Percentiles rank a stretch among this genome's conserved stretches.
These are phyloP conservation scores for Sapajus apella DNA, from an alignment of 2,113 vertebrate genomes.

Conservation along the genomic window DNA sequence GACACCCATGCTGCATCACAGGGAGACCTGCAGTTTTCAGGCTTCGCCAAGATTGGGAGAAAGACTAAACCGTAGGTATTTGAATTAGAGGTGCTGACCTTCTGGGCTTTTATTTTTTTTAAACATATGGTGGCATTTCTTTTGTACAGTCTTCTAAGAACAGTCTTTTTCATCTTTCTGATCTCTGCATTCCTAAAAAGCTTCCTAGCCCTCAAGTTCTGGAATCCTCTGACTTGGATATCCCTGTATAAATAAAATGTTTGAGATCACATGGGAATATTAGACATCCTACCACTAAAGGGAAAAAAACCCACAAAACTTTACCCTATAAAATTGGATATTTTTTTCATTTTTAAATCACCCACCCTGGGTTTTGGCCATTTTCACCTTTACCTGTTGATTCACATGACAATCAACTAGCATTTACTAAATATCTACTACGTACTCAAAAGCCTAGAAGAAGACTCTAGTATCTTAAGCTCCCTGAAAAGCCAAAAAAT, in stretches of 20 bases:
- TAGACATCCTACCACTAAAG: not conserved
- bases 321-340: not conserved
- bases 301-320: not conserved
- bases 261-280: not conserved
- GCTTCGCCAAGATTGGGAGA: not conserved
- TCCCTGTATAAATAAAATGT: not conserved
- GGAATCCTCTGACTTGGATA: not conserved
- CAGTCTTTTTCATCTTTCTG: not conserved
- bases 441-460: not conserved
- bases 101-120: not conserved
- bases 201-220: not conserved
- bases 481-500: not conserved
- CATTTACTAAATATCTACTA: not conserved
- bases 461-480: not conserved
- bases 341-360: not conserved
- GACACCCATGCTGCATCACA: too few species aligned
- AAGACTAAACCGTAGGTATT: not conserved
- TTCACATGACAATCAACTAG: not conserved
- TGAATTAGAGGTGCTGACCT: not conserved
- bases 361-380: not conserved
- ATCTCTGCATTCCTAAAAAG: not conserved
- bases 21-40: accelerated
- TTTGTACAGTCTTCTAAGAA: not conserved
- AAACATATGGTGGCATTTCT: not conserved
- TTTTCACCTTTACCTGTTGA: not conserved